A percentile compares a stretch with the other conserved stretches of the same genome.
Evolutionary conservation across 2,113 vertebrate genomes (phyloP).

Genomic region (Pomatorhinus ruficollis): DNA sequence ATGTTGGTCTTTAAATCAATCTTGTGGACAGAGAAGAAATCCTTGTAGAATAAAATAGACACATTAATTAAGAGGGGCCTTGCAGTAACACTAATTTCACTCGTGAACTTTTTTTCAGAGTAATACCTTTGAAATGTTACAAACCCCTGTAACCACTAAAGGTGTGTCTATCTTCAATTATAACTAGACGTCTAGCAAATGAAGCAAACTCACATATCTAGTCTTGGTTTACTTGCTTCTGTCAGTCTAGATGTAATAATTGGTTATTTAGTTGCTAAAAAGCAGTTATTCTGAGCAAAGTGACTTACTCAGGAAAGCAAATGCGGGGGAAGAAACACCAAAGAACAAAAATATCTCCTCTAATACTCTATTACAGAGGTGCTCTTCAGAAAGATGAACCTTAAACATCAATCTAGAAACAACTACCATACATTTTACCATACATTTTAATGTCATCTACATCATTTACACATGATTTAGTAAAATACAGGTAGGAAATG

Average conservation of each 20-base stretch:
- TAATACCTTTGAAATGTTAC: constrained; percentile 41
- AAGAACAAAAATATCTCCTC: not conserved
- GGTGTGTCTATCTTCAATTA: not conserved
- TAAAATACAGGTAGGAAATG: not conserved
- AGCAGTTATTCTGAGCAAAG: not conserved
- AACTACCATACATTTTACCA: not conserved
- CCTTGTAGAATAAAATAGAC: constrained; percentile 1
- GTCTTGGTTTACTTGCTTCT: not conserved
- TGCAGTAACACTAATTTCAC: not conserved
- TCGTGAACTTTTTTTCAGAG: not conserved
- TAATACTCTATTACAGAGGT: not conserved
- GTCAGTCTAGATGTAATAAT: not conserved
- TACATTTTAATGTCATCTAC: not conserved
- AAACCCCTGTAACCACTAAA: not conserved
- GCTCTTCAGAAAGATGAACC: not conserved
- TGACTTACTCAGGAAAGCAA: not conserved
- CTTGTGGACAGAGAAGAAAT: not conserved
- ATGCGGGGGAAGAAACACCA: not conserved
- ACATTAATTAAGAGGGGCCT: constrained; percentile 29
- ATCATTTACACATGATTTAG: not conserved
- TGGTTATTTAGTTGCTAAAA: not conserved
- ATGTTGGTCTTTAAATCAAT: constrained; percentile 11
- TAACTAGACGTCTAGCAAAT: constrained; percentile 13
- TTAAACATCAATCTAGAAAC: not conserved
- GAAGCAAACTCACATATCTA: not conserved